Base-by-base conservation (phyloP, 2,888 invertebrate species). In the Cerastoderma edule region DNA sequence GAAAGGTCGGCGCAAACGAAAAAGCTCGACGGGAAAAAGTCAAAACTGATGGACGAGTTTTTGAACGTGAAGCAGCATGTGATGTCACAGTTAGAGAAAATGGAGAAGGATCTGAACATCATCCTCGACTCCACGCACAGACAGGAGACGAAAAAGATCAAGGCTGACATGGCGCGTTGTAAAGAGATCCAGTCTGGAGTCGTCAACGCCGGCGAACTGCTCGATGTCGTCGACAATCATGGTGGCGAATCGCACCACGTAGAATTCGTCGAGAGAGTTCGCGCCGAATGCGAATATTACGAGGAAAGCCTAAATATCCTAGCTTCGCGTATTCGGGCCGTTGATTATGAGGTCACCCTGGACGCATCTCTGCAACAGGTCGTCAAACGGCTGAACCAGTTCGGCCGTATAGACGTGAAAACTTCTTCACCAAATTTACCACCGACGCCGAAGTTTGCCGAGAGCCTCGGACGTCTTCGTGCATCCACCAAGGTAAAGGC, bases 81-180 rank as follows among this genome's bases (percentile, higher is more conserved):
- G 6, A 81, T 83, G 16, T 75, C 82, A 19, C 78, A 83, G 33
- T 68, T 86, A 1, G 85, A 86, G 53, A 86, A 83, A 35, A 78
- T 84, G 76, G 84, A 86, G 60, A 83, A 79, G 27, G 82, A 83
- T 22, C 53, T 84, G 10, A 80, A 80, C 28, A 72, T 72, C 1
- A 79, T 83, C 24, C 69, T 87, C 6, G 81, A 80, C 16, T 76
- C 85, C 24, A 85, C 85, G 10, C 84, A 87, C 35, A 75, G 70
- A 28, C 68, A 70, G 10, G 87, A 87, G 63, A 71, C 72, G 19
- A 84, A 73, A 65, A 78, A 81, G 39, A 72, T 85, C 2, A 79
- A 83, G 10, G 72, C 68, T n/a, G 87, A 87, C 27, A 65, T 79
- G 5, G 72, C 70, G 13, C 74, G 72, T 53, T 83, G 80, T 50